Evolutionary conservation across 92 coral and sea anemone genomes (phyloP), one percentile per base, ranked within the genome.

Genomic region (Chrysogorgia sp.): DNA sequence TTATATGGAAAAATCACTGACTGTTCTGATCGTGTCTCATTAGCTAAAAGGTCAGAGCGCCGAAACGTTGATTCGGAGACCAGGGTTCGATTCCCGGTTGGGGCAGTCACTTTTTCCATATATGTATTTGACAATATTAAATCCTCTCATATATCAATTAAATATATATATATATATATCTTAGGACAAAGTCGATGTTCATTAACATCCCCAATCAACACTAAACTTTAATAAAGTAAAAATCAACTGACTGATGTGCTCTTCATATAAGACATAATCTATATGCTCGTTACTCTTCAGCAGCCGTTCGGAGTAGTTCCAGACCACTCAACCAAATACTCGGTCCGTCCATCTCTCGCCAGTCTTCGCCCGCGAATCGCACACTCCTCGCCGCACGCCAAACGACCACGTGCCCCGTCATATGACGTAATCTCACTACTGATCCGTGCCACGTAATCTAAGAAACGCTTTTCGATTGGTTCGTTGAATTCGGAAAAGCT

Each of bases 361-460:
- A 69, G 21, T 13, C 76, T 45, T 28, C 76, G 76, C 25, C 76
- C 76, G 31, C 50, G 61, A 28, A 69, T 26, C 26, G 15, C 14
- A 30, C 60, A 69, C 10, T 69, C 61, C 61, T 69, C 76, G 12
- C 76, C 76, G 34, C 76, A 69, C n/a, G 76, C 76, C 14, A 69
- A 29, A 40, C 76, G 31, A 9, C 76, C 76, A 69, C 55, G 50
- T 55, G 76, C 25, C 48, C 76, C 76, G 35, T 33, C 40, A 35
- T 69, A 69, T 49, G 76, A 69, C 76, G 76, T 69, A 26, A 69
- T 19, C 14, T 35, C 55, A 48, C 34, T 32, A 19, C 40, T 26
- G 25, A 69, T 4, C 33, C 76, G 76, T 28, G 25, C 28, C 10
- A 69, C 76, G 61, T 45, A 69, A 25, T 47, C 55, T 23, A 69